These are phyloP conservation scores for Eulithis prunata DNA, from an alignment of 2,888 invertebrate genomes.

Conservation along the genomic window DNA sequence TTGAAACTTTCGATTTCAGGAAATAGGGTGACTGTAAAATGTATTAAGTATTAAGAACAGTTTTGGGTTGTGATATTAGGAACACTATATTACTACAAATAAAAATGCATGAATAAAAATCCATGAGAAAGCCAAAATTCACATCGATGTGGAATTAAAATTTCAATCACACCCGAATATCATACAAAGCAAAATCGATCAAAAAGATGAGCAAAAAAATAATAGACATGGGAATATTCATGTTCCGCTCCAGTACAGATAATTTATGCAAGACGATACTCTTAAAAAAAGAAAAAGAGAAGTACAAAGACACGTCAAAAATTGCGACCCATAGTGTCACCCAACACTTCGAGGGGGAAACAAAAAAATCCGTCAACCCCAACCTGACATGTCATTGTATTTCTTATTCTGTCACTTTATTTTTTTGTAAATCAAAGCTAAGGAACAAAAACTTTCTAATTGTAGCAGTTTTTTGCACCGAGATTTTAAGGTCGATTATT, in stretches of 20 bases:
- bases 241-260: conserved; percentile 66
- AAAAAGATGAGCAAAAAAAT: conserved; percentile 48
- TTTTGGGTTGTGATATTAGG: too few relatives aligned
- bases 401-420: conserved; percentile 77
- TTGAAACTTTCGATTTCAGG: conserved; percentile 33
- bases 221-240: conserved; percentile 82
- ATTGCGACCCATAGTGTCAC: conserved; percentile 78
- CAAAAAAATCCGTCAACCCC: conserved; percentile 67
- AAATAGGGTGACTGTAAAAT: conserved; percentile 15
- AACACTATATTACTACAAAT: background rate
- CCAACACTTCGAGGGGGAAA: conserved; percentile 74
- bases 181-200: conserved; percentile 40
- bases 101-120: background rate
- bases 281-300: conserved; percentile 54
- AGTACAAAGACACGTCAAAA: conserved; percentile 75
- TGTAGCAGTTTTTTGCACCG: conserved; percentile 79
- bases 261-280: conserved; percentile 83
- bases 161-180: conserved; percentile 46
- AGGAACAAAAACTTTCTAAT: conserved; percentile 81
- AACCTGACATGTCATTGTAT: conserved; percentile 80
- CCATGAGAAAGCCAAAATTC: conserved; percentile 1
- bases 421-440: conserved; percentile 67
- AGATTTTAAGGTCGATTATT: conserved; percentile 81
- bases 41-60: background rate
- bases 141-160: conserved; percentile 53